Evolutionary conservation across 2,888 invertebrate genomes (phyloP), one percentile per base, ranked within the genome.

Genomic region (Ormyrus rosae): DNA sequence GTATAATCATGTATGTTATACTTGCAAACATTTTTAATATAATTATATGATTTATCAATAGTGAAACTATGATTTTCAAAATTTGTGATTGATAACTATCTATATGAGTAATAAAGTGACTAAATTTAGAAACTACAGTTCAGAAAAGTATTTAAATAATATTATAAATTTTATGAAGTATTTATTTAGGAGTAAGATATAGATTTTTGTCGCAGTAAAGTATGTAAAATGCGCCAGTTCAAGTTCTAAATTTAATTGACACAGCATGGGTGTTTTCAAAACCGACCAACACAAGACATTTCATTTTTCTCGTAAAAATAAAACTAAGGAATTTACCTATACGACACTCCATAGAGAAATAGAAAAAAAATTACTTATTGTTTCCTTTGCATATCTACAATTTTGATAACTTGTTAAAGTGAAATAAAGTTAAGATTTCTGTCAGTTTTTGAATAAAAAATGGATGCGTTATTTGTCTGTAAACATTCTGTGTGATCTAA

Each of bases 361-460:
- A 61, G 3, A 51, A 45, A 65, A 58, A 9, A 34, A 63, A 67
- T 45, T 10, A 61, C 5, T 74, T 53, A 51, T 5, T 19, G 73
- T 68, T 78, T 46, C 55, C 60, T 78, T 77, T 68, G 46, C 65
- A 78, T 73, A 68, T 68, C 64, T 13, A 50, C n/a, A 63, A 74
- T 64, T 58, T 74, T 70, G 11, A 69, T 69, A 64, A 64, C 55
- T 56, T 53, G 46, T 58, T 72, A 45, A 58, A 34, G n/a, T 11
- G 53, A 68, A 61, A 55, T 58, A 60, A 78, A 76, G 71, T 56
- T 70, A 70, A 70, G 70, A 5, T 48, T 71, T 58, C 13, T 50
- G 50, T 34, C 19, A 68, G 34, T 50, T 73, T 51, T 78, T 77
- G 9, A 65, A 56, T 74, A 65, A 51, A 45, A n/a, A 45, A 48